Evolutionary conservation across 2,888 invertebrate genomes (phyloP).

Genomic region (Hypselothyrea guttata): DNA sequence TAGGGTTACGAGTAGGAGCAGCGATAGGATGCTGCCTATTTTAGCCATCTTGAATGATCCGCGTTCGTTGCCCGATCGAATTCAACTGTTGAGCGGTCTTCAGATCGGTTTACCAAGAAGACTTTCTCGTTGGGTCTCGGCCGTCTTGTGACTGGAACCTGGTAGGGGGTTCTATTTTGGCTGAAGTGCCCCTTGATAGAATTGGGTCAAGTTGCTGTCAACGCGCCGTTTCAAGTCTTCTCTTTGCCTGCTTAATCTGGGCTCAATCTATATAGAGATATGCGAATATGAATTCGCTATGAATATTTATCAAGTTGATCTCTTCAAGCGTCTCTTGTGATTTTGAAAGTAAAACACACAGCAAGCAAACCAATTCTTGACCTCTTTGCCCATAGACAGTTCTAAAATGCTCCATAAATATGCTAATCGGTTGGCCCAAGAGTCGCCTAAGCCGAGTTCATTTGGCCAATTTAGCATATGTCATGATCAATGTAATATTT

Average conservation of each 20-base stretch:
- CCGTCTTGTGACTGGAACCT: conserved; percentile 34
- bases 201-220: conserved; percentile 57
- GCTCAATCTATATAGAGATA: conserved; percentile 16
- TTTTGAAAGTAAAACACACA: conserved; percentile 33
- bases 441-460: no score
- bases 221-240: conserved; percentile 23
- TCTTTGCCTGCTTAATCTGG: conserved; percentile 23
- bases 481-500: no score
- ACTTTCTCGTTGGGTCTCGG: conserved; percentile 54
- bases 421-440: conserved; percentile 16
- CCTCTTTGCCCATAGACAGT: conserved; percentile 14
- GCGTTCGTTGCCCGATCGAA: conserved; percentile 27
- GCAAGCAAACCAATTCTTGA: conserved; percentile 19
- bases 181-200: conserved; percentile 29
- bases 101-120: conserved; percentile 50
- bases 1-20: conserved; percentile 49
- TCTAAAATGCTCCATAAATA: conserved; percentile 9
- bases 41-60: conserved; percentile 52
- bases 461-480: no score
- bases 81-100: conserved; percentile 44
- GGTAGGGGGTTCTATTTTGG: conserved; percentile 49
- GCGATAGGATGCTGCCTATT: conserved; percentile 32
- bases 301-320: conserved; percentile 53
- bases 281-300: conserved; percentile 19
- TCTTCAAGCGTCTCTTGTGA: conserved; percentile 10